Base-by-base conservation (phyloP, 1,140 invertebrate species). In the Drosophila auraria region DNA sequence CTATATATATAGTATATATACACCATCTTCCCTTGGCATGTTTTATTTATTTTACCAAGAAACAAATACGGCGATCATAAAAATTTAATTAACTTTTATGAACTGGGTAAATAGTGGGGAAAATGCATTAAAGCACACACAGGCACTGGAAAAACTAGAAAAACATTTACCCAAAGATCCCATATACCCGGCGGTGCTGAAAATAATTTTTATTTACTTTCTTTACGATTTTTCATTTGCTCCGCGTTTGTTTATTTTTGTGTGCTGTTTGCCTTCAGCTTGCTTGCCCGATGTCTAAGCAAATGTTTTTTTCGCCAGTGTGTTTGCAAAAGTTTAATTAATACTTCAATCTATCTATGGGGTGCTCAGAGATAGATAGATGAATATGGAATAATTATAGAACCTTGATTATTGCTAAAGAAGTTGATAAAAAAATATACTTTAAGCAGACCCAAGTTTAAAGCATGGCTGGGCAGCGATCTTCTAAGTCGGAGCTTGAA, bases 11-110 rank as follows among this genome's bases (percentile, higher is more conserved):
- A 7, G 15, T 57, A 38, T 68, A 65, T 87, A 61, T 78, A 47
- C 33, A 27, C 44, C 66, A 63, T 70, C 49, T 68, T 71, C 50
- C 63, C 60, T 77, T 58, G 68, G 27, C 38, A 3, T n/a, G 56
- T 76, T 79, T 82, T 89, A 89, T 89, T 89, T 78, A 71, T 72
- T 78, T 82, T 82, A 80, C 79, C 79, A 80, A 80, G 82, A 90
- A 90, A 86, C 74, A 89, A 89, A 89, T 90, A 83, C 65, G 70
- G 51, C 65, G 66, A 66, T 90, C 82, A 82, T 90, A 90, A 90
- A 90, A 83, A 91, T 90, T 90, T 90, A 90, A 90, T 90, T 90
- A 90, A 91, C 79, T 90, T 90, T 90, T 90, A 86, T 90, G 87
- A 90, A 86, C 87, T 77, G 61, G 66, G 87, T 74, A 91, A 90